These are phyloP conservation scores for Ophiothrix spiculata DNA, from an alignment of 35 echinoderm and acorn worm genomes.

Conservation along the genomic window DNA sequence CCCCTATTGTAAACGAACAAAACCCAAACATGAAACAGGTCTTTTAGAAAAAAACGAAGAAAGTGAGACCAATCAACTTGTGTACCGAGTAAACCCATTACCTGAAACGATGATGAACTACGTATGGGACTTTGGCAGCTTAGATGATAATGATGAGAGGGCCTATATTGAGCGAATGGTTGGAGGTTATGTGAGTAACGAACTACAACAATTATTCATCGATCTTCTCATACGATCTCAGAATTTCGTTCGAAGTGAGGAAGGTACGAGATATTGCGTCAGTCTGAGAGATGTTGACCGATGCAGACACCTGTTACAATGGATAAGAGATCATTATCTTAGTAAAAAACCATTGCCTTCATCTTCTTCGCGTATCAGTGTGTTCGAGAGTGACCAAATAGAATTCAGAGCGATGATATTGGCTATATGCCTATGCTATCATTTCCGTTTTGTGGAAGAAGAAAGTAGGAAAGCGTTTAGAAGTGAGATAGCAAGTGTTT, in stretches of 20 bases:
- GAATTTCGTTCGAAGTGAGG: constrained; percentile 7
- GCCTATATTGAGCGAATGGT: constrained; percentile 34
- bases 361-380: not conserved
- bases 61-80: constrained; percentile 15
- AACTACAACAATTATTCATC: not conserved
- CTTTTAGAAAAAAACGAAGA: not conserved
- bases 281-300: constrained; percentile 29
- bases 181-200: not conserved
- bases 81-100: constrained; percentile 41
- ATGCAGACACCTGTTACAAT: constrained; percentile 8
- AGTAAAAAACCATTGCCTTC: not conserved
- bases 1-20: not conserved
- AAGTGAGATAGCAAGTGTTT: not conserved
- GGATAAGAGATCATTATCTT: constrained; percentile 12
- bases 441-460: constrained; percentile 9
- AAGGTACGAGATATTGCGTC: constrained; percentile 21
- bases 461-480: constrained; percentile 20
- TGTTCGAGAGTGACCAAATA: not conserved
- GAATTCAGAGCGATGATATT: constrained; percentile 13
- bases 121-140: constrained; percentile 34
- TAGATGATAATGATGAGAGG: constrained; percentile 32
- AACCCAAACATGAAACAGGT: not conserved
- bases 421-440: constrained; percentile 22
- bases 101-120: constrained; percentile 36
- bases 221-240: constrained; percentile 22